Base-by-base conservation (phyloP, 1,140 invertebrate genomes). In the Aplysia californica region DNA sequence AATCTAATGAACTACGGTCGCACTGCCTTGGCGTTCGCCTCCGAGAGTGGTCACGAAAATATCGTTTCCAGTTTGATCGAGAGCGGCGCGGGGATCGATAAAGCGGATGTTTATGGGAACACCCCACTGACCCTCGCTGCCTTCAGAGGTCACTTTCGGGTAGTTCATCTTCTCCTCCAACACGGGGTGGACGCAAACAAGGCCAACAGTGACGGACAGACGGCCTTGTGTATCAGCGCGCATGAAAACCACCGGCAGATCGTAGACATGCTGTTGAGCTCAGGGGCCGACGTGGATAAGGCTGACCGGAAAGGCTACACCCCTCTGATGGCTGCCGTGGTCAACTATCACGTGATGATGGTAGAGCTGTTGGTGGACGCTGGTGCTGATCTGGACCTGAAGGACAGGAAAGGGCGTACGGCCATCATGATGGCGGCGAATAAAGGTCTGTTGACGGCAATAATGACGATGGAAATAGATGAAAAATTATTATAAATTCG, bases 21-120 rank as follows among this genome's bases (percentile, higher is more conserved):
- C 41, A 97, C 96, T 56, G 95, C 96, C 56, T 90, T 98, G 75
- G 88, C 97, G 23, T 95, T 98, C 0, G 96, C 96, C 10, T 95
- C 96, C 0, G 97, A 97, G 83, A 96, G 97, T 89, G 96, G 96
- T 0, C 95, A 98, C 86, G 94, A 95, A 79, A 94, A 95, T 68
- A 96, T 96, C 83, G 96, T 97, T 0, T 90, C 94, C 69, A 93
- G 94, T 72, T 89, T 98, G 41, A 87, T 97, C 2, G 93, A 95
- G 85, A 94, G 95, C 80, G 96, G 95, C 29, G 96, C 96, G 0
- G 95, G 96, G 92, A 95, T 96, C 0, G 92, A 94, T 83, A 95
- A 96, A 84, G 95, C 76, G 23, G 78, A 79, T 36, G 50, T 29
- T 33, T 74, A 77, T 23, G 79, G 76, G 39, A 79, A 79, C 38